Percentiles rank a stretch among this genome's conserved stretches.
Conservation (phyloP, 1,140 invertebrate genomes). For the Panagrolaimus sp. region DNA sequence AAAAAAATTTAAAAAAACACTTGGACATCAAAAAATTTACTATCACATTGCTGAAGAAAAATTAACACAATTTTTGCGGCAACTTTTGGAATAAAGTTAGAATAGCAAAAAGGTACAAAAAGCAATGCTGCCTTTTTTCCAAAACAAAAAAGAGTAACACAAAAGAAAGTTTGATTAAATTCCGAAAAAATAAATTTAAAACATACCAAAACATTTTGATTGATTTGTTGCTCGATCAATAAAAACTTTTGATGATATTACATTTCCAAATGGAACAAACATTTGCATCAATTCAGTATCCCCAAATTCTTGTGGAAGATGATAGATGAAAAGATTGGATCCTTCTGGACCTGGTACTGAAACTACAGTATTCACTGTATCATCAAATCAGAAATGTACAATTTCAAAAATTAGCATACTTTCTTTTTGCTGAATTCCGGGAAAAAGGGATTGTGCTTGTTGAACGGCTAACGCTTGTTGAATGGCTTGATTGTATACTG, state of each 20-base stretch:
- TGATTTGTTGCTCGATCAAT: constrained; percentile 98
- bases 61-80: no score
- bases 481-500: constrained; percentile 77
- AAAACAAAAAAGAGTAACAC: no score
- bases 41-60: no score
- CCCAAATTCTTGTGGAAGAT: constrained; percentile 97
- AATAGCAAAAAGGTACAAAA: no score
- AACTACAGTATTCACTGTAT: background rate
- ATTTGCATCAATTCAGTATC: constrained; percentile 97
- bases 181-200: background rate
- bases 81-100: no score
- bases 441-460: constrained; percentile 72
- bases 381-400: constrained; percentile 6
- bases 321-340: constrained; percentile 99
- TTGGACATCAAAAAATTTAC: no score
- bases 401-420: background rate
- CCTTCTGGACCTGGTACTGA: constrained; percentile 73
- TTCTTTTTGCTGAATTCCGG: constrained; percentile 65
- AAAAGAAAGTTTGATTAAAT: no score
- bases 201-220: constrained; percentile 99
- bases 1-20: no score
- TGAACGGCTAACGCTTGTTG: constrained; percentile 81
- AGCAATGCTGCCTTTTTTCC: no score
- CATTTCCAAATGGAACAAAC: constrained; percentile 97
- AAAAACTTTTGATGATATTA: constrained; percentile 99